These are phyloP conservation scores for Sternarchorhynchus goeldii DNA, from an alignment of 2,797 vertebrate species.

Conservation along the genomic window DNA sequence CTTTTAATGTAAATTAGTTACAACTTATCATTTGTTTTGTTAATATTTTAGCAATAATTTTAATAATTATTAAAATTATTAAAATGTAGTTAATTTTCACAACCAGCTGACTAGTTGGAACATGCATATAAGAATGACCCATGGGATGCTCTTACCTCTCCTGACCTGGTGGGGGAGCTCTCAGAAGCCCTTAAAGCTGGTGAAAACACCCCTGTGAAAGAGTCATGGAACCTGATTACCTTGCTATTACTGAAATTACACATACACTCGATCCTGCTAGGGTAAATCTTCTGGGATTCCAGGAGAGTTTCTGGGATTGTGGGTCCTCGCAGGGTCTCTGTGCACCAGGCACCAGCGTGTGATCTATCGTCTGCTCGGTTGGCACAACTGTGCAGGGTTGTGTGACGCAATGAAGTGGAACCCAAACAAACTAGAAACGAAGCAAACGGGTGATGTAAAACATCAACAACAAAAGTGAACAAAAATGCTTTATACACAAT, in stretches of 20 bases:
- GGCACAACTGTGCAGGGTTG: background rate
- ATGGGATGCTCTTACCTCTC: no score
- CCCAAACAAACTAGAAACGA: background rate
- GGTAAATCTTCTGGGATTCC: background rate
- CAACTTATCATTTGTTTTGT: no score
- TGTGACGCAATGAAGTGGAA: background rate
- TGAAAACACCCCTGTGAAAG: no score
- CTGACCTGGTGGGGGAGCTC: background rate
- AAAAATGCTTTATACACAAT: no score
- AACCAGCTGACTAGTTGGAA: no score
- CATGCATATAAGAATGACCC: no score
- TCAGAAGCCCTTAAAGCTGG: background rate
- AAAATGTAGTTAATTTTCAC: no score
- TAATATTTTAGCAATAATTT: no score
- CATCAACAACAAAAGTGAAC: no score
- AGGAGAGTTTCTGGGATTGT: background rate
- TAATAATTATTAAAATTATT: no score
- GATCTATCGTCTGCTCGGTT: background rate
- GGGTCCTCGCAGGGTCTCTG: background rate
- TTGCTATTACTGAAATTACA: background rate
- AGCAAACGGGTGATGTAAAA: no score
- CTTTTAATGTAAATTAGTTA: no score
- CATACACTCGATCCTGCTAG: background rate
- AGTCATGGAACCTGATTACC: background rate
- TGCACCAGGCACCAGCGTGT: background rate